Evolutionary conservation across 2,113 vertebrate genomes (phyloP), one percentile per base, ranked within the genome.

Genomic region (Lophura nycthemera): DNA sequence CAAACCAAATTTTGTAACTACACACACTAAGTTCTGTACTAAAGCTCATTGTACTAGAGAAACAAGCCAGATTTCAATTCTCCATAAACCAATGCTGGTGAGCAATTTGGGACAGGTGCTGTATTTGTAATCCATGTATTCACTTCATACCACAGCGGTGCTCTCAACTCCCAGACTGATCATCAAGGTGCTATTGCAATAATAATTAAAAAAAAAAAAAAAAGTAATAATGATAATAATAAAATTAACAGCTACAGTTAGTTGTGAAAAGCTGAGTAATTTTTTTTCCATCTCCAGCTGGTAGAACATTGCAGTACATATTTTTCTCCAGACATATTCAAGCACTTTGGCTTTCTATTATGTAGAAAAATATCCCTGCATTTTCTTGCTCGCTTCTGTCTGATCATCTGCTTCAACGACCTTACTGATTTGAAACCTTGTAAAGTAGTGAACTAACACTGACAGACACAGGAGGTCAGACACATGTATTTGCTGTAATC

Each of bases 221-320:
- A 74, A 88, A 74, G 47, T 60, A 89, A 79, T 91, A 92, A 92
- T 38, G 32, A 73, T 90, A 59, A 84, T 86, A 82, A 85, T 92
- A 91, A 95, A 97, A 97, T 97, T 97, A 98, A 97, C 92, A 97
- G 61, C 92, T 96, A 70, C 66, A 96, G 87, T 97, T 97, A 96
- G 69, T 92, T 90, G 96, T 95, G 95, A 96, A 94, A 95, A 91
- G 79, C 83, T 93, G 52, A 91, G 50, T 38, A 38, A 21, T 2
- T 3, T 78, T 94, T 96, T 91, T 86, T 57, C 71, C 71, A 94
- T 56, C 85, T 96, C 94, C 93, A 97, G 91, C 96, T 97, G 96
- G 85, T 91, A 94, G 69, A 57, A 97, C 95, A 97, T 97, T 95
- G 88, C 88, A 87, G 90, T 88, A 88, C 84, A 70, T 97, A 96